These are phyloP conservation scores for Ctenomys sociabilis DNA, from an alignment of 2,113 vertebrate species.

Conservation along the genomic window DNA sequence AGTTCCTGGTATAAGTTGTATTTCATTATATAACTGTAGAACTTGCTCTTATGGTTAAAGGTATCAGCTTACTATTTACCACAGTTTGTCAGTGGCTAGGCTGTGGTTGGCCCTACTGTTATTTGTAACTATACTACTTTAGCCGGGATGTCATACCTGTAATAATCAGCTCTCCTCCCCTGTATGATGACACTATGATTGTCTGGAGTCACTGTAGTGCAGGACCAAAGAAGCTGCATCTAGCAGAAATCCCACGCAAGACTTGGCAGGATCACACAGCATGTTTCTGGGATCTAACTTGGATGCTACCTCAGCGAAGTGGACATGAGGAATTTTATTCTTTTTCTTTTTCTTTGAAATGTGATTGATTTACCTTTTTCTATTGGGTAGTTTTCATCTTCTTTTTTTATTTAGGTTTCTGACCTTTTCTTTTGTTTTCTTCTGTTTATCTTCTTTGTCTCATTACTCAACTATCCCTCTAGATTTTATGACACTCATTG, in stretches of 20 bases:
- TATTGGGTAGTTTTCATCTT: neutral
- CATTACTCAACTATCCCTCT: neutral
- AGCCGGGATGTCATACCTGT: neutral
- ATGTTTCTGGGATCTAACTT: neutral
- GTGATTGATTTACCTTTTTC: neutral
- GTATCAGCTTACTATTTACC: neutral
- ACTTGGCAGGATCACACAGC: neutral
- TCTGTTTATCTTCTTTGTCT: neutral
- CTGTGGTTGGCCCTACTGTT: neutral
- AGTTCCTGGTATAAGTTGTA: neutral
- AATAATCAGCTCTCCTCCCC: neutral
- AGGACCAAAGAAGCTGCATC: neutral
- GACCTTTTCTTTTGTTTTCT: neutral
- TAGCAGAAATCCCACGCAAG: neutral
- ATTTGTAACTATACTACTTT: neutral
- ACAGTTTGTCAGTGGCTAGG: neutral
- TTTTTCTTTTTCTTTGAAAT: neutral
- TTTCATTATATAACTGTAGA: neutral
- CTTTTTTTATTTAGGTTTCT: neutral
- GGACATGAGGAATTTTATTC: neutral
- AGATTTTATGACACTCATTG: neutral
- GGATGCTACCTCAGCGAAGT: neutral
- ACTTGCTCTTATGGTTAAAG: neutral
- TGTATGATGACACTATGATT: neutral
- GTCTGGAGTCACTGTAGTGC: neutral